Conservation (phyloP, 2,888 invertebrate species). For the Diaphora mendica region DNA sequence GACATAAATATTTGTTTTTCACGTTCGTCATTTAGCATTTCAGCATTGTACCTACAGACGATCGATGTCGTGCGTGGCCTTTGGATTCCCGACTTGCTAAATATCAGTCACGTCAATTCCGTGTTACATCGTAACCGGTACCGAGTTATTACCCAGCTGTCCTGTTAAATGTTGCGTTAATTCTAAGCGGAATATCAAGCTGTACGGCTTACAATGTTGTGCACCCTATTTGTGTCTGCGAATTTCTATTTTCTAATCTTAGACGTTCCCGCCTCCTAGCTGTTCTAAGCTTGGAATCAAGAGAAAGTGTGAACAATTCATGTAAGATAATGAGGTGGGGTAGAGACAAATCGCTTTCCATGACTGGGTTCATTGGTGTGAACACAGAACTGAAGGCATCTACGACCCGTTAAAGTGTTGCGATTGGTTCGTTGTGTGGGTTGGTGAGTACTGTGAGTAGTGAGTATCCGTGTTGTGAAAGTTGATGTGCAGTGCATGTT, state of each 20-base stretch:
- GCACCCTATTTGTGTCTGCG: conserved; percentile 36
- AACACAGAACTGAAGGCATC: conserved; percentile 57
- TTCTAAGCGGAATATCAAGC: conserved; percentile 55
- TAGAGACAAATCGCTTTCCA: conserved; percentile 60
- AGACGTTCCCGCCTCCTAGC: conserved; percentile 23
- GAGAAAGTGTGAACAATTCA: conserved; percentile 69
- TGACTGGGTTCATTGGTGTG: conserved; percentile 59
- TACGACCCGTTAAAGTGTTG: conserved; percentile 51
- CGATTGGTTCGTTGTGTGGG: conserved; percentile 58
- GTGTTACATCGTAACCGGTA: conserved; percentile 73
- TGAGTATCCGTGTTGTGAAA: conserved; percentile 71
- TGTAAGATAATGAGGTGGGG: conserved; percentile 63
- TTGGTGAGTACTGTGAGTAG: conserved; percentile 44
- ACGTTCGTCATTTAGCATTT: conserved; percentile 33
- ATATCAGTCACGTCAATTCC: conserved; percentile 75
- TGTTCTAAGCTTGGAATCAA: conserved; percentile 26
- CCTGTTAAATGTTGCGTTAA: conserved; percentile 58
- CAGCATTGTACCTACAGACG: conserved; percentile 43
- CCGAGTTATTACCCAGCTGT: conserved; percentile 62
- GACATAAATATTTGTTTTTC: conserved; percentile 40
- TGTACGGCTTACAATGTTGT: conserved; percentile 17
- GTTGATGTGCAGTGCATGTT: conserved; percentile 70
- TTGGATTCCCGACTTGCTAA: conserved; percentile 62
- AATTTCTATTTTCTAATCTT: conserved; percentile 21
- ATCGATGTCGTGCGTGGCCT: conserved; percentile 57